Conservation (phyloP, 1,140 invertebrate species). For the Battus philenor region DNA sequence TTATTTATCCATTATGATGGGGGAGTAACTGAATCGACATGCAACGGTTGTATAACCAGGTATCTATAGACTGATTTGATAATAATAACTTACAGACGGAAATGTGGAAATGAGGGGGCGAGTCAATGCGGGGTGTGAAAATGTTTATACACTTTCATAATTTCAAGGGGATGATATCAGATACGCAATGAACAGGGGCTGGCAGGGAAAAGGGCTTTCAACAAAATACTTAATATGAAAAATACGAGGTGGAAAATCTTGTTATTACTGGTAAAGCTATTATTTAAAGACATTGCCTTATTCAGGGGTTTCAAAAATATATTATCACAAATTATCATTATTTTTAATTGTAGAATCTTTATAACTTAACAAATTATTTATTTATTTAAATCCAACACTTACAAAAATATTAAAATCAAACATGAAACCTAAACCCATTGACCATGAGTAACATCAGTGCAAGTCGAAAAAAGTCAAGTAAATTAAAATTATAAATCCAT, state of each 20-base stretch:
- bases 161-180: conserved; percentile 67
- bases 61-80: conserved; percentile 73
- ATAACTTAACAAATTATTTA: too few relatives aligned
- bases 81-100: conserved; percentile 67
- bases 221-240: conserved; percentile 66
- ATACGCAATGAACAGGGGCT: conserved; percentile 44
- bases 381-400: too few relatives aligned
- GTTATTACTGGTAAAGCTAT: conserved; percentile 37
- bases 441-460: too few relatives aligned
- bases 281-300: conserved; percentile 3
- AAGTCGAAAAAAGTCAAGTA: too few relatives aligned
- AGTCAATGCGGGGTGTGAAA: conserved; percentile 54
- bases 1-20: conserved; percentile 62
- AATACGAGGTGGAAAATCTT: conserved; percentile 56
- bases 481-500: too few relatives aligned
- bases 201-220: conserved; percentile 49
- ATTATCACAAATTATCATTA: too few relatives aligned
- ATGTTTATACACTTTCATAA: conserved; percentile 75
- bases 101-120: conserved; percentile 54
- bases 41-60: conserved; percentile 54
- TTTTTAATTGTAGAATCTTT: too few relatives aligned
- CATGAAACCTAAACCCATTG: too few relatives aligned
- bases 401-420: too few relatives aligned
- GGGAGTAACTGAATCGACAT: conserved; percentile 41
- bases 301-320: too few relatives aligned